Conservation (phyloP, 2,888 invertebrate species). For the Caprella mutica region DNA sequence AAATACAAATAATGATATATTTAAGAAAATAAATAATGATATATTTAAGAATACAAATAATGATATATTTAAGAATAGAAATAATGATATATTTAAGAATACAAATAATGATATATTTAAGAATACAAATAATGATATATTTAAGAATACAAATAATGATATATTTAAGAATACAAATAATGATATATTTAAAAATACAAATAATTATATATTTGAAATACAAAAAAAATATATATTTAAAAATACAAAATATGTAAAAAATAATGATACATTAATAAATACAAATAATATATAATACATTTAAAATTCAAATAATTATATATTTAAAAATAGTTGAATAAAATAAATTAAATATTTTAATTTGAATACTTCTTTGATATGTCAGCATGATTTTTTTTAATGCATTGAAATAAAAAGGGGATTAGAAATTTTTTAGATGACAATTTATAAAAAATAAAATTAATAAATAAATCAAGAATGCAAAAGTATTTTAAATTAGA, state of each 20-base stretch:
- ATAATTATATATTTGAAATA: background rate
- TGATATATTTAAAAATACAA: background rate
- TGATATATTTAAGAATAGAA: slow-evolving; percentile 2
- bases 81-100: slow-evolving; percentile 12
- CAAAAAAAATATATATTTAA: background rate
- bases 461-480: too few relatives aligned
- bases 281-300: background rate
- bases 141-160: slow-evolving; percentile 9
- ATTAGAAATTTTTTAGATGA: too few relatives aligned
- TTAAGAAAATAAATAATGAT: slow-evolving; percentile 8
- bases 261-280: background rate
- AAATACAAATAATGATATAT: slow-evolving; percentile 9
- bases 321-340: background rate
- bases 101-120: slow-evolving; percentile 8
- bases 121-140: slow-evolving; percentile 15
- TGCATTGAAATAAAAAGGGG: too few relatives aligned
- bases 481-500: too few relatives aligned
- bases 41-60: slow-evolving; percentile 18
- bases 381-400: background rate
- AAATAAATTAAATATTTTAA: background rate
- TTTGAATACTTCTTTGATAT: background rate
- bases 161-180: slow-evolving; percentile 1
- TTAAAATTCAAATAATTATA: background rate
- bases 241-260: background rate
- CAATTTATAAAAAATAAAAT: too few relatives aligned